These are phyloP conservation scores for Drosophila differens DNA, from an alignment of 2,888 invertebrate species.

Conservation along the genomic window DNA sequence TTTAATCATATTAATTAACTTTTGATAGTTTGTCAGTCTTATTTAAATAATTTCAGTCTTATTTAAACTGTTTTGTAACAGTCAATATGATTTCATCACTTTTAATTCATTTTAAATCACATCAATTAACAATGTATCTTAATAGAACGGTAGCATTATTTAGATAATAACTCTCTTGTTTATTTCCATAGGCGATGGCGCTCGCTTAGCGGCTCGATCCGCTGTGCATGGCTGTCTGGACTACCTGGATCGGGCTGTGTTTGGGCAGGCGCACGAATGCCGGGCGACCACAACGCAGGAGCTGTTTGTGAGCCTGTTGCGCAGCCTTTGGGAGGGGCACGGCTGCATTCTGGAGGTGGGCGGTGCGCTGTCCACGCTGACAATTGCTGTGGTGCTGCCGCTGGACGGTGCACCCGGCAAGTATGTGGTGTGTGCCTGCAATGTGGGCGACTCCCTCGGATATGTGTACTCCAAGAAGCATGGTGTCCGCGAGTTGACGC, in stretches of 20 bases:
- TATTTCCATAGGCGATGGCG: constrained; percentile 88
- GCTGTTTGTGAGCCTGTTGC: constrained; percentile 91
- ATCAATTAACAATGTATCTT: background rate
- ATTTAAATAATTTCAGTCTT: background rate
- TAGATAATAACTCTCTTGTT: background rate
- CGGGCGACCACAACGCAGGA: constrained; percentile 88
- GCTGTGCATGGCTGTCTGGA: constrained; percentile 94
- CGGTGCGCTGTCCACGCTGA: constrained; percentile 93
- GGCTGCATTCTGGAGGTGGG: constrained; percentile 93
- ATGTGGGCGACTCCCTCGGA: constrained; percentile 95
- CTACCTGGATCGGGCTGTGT: constrained; percentile 91
- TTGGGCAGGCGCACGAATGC: constrained; percentile 85
- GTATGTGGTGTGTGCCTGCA: constrained; percentile 93
- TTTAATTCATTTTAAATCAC: background rate
- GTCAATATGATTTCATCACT: background rate
- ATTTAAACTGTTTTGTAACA: background rate
- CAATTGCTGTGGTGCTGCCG: constrained; percentile 91
- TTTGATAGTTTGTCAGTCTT: background rate
- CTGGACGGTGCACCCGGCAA: constrained; percentile 85
- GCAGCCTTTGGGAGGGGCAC: constrained; percentile 94
- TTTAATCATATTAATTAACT: background rate
- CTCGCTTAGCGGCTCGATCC: constrained; percentile 93
- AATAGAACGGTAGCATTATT: too few relatives aligned
- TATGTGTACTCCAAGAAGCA: constrained; percentile 91
- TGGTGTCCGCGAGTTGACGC: constrained; percentile 94